Evolutionary conservation across 2,888 invertebrate species (phyloP).

Genomic region (Cyclophora albipunctata): DNA sequence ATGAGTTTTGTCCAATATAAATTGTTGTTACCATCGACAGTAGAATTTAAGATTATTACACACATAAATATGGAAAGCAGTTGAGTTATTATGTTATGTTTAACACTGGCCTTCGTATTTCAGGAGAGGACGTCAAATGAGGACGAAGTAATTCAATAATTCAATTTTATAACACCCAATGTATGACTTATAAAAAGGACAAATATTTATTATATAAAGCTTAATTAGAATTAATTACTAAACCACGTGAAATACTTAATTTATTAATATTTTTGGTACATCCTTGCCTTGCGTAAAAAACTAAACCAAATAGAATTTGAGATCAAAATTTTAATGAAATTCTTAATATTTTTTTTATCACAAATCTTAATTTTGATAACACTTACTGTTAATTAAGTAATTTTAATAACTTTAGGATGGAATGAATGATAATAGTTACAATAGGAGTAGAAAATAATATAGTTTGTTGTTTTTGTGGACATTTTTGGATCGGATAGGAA

Average conservation of each 20-base stretch:
- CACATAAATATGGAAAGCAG: slow-evolving; percentile 1
- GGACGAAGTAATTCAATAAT: background rate
- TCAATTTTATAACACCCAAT: background rate
- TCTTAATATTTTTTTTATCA: slow-evolving; percentile 14
- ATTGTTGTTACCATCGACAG: background rate
- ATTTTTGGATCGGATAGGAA: no score
- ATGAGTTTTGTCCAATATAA: no score
- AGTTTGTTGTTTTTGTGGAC: no score
- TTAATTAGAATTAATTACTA: background rate
- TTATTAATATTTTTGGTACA: no score
- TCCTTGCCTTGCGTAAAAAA: background rate
- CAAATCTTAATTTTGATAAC: slow-evolving; percentile 12
- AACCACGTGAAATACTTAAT: no score
- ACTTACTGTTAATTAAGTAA: background rate
- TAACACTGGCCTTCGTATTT: slow-evolving; percentile 5
- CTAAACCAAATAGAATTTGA: slow-evolving; percentile 10
- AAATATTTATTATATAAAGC: background rate
- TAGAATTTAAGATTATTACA: slow-evolving; percentile 1
- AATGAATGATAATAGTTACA: no score
- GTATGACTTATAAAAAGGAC: background rate
- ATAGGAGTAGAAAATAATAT: no score
- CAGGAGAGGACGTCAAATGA: slow-evolving; percentile 2
- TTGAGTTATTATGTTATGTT: background rate
- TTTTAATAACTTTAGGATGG: no score
- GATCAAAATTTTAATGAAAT: slow-evolving; percentile 18